A percentile compares a stretch with the other conserved stretches of the same genome.
phyloP scores from a whole-genome alignment of 2,113 vertebrate genomes.

The Zapus hudsonius region DNA sequence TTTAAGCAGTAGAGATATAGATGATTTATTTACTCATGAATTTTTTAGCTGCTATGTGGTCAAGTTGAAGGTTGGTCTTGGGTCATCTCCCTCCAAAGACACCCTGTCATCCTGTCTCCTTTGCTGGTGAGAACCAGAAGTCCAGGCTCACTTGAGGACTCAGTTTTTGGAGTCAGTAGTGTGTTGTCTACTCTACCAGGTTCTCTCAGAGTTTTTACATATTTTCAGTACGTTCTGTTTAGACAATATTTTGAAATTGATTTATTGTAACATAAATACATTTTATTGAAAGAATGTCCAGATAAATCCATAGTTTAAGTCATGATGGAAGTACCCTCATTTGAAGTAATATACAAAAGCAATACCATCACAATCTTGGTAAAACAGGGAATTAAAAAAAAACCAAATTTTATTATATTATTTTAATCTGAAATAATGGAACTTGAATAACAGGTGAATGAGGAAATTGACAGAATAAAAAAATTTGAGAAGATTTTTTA shows the following conservation, averaged over 20 bases:
- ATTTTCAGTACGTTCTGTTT: background rate
- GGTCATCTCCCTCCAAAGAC: background rate
- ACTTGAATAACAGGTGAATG: background rate
- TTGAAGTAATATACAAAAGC: background rate
- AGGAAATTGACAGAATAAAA: background rate
- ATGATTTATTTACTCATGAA: background rate
- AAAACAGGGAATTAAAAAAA: background rate
- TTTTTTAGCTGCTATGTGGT: background rate
- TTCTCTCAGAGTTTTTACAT: too few relatives aligned
- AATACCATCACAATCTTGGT: background rate
- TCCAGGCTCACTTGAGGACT: background rate
- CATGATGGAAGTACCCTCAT: background rate
- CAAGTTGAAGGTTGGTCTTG: background rate
- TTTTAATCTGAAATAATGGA: background rate
- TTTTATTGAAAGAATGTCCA: background rate
- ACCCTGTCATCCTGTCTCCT: background rate
- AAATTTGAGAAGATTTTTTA: background rate
- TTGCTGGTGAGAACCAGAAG: background rate
- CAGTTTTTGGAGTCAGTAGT: background rate
- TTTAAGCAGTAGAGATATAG: background rate
- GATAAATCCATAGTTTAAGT: background rate
- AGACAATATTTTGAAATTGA: conserved; percentile 1
- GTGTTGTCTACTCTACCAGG: background rate
- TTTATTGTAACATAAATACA: background rate
- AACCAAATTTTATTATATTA: background rate